These are phyloP conservation scores for Eolophus roseicapilla DNA, from an alignment of 2,113 vertebrate species.

Conservation along the genomic window DNA sequence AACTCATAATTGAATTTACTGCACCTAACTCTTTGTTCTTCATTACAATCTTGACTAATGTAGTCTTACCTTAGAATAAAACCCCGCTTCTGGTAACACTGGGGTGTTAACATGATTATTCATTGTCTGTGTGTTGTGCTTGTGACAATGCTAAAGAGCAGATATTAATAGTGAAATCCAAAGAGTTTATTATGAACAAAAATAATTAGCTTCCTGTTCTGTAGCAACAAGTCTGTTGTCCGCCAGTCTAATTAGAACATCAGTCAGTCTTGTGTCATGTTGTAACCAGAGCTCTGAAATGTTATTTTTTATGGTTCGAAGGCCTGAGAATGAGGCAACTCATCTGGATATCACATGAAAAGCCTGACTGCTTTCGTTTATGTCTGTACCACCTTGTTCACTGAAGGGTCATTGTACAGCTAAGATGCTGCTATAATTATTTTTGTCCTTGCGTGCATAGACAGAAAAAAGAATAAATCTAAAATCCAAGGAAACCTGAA, in stretches of 20 bases:
- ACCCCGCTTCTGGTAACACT: not conserved
- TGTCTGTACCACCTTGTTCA: not conserved
- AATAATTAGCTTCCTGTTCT: slow-evolving; percentile 56
- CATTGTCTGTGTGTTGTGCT: slow-evolving; percentile 8
- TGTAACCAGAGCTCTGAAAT: slow-evolving; percentile 30
- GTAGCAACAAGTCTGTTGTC: slow-evolving; percentile 35
- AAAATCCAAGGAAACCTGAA: not conserved
- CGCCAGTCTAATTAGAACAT: slow-evolving; percentile 37
- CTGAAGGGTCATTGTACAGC: not conserved
- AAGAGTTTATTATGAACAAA: slow-evolving; percentile 38
- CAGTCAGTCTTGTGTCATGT: not conserved
- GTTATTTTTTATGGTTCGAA: not conserved
- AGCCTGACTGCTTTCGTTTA: not conserved
- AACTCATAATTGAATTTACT: slow-evolving; percentile 25
- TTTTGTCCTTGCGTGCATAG: not conserved
- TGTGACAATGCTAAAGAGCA: slow-evolving; percentile 25
- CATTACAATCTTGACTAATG: slow-evolving; percentile 37
- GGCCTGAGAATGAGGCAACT: not conserved
- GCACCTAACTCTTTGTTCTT: slow-evolving; percentile 2
- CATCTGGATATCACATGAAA: not conserved
- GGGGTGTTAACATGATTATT: slow-evolving; percentile 20
- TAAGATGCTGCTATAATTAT: not conserved
- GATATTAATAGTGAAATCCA: slow-evolving; percentile 37
- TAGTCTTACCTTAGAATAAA: slow-evolving; percentile 25
- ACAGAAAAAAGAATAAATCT: not conserved